These are phyloP conservation scores for Heliornis fulica DNA, from an alignment of 2,113 vertebrate genomes.

Conservation along the genomic window DNA sequence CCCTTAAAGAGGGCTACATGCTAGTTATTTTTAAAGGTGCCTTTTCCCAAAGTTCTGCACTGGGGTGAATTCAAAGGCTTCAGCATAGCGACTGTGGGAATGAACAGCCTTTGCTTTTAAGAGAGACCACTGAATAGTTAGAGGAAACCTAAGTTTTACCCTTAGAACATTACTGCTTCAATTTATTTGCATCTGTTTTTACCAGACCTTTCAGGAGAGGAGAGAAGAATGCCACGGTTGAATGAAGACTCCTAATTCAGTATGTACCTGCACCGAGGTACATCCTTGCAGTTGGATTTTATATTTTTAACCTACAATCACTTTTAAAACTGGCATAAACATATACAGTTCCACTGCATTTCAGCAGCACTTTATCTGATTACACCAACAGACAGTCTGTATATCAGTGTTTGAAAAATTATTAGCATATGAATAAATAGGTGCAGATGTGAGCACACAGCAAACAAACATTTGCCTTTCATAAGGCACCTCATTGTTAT, in stretches of 20 bases:
- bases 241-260: not conserved
- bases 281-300: not conserved
- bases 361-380: not conserved
- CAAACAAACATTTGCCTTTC: constrained; percentile 66
- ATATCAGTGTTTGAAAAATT: not conserved
- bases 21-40: not conserved
- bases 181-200: not conserved
- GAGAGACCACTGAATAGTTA: not conserved
- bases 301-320: not conserved
- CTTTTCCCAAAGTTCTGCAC: not conserved
- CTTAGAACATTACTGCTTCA: not conserved
- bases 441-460: constrained; percentile 37
- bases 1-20: not conserved
- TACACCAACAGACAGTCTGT: not conserved
- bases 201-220: not conserved
- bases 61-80: not conserved
- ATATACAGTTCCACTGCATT: not conserved
- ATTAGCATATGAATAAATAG: constrained; percentile 62
- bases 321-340: not conserved
- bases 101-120: not conserved
- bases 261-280: not conserved
- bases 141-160: not conserved
- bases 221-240: not conserved
- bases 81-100: not conserved
- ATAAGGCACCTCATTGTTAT: constrained; percentile 55